phyloP scores from a whole-genome alignment of 2,113 vertebrate species.

The Gymnarchus niloticus region DNA sequence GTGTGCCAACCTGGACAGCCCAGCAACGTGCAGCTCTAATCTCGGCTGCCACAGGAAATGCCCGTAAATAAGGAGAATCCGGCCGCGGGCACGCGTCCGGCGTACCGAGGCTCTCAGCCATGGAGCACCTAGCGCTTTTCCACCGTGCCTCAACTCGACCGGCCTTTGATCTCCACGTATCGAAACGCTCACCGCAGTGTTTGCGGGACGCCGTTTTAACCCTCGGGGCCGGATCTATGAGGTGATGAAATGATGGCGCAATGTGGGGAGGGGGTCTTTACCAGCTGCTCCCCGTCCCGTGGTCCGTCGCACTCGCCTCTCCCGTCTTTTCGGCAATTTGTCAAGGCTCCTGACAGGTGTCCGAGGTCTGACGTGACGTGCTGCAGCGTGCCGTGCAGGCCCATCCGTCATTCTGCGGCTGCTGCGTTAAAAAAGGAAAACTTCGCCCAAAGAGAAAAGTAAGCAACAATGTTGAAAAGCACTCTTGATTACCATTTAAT shows the following conservation, averaged over 20 bases:
- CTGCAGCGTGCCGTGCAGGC: constrained; percentile 29
- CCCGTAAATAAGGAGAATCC: not conserved
- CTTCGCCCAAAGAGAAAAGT: constrained; percentile 30
- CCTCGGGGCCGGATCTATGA: not conserved
- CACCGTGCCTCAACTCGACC: not conserved
- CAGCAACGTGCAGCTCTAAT: not conserved
- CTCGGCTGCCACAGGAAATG: not conserved
- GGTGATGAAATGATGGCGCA: not conserved
- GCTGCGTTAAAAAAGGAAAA: constrained; percentile 27
- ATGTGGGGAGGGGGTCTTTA: constrained; percentile 10
- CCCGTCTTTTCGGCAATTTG: constrained; percentile 41
- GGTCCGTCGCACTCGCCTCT: constrained; percentile 26
- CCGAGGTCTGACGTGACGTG: constrained; percentile 24
- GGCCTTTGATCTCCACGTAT: not conserved
- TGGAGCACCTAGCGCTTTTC: not conserved
- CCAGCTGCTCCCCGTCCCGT: constrained; percentile 18
- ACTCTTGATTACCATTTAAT: constrained; percentile 9
- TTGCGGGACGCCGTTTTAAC: not conserved
- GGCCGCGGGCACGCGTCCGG: not conserved
- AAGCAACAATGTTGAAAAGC: not conserved
- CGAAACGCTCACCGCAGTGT: not conserved
- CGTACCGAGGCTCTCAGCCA: not conserved
- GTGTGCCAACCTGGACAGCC: not conserved
- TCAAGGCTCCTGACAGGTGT: constrained; percentile 36
- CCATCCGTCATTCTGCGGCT: constrained; percentile 31